Base-by-base conservation (phyloP, 2,888 invertebrate species). In the Dione vanillae region DNA sequence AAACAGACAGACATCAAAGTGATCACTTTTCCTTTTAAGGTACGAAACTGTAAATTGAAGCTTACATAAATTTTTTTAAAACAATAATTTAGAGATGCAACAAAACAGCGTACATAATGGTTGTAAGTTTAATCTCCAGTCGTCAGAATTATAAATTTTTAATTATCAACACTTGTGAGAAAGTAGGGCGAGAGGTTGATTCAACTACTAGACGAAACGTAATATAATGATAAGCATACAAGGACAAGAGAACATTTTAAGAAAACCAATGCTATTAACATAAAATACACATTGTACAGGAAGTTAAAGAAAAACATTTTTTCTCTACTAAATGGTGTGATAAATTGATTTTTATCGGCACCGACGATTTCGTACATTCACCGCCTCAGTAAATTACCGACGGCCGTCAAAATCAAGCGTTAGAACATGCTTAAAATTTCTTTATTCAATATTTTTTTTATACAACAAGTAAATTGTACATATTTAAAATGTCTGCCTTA, bases 261-360 rank as follows among this genome's bases (percentile, higher is more conserved):
- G n/a, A n/a, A n/a, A n/a, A n/a, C n/a, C n/a, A n/a, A n/a, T n/a
- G 35, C 16, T 37, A 16, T 11, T 14, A 8, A 45, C 43, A 2
- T 45, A 61, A 61, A 49, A 49, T 2, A 1, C 27, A 37, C 11
- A 56, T 16, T 16, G 37, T 56, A 56, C 56, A 37, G 37, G 11
- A 56, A 56, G 16, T 43, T 27, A 20, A 51, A 41, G 41, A 43
- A 61, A 56, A 19, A 61, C 35, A 35, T 16, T 49, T 51, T 27
- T 51, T 16, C 27, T 67, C 59, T 16, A 47, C 16, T 45, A 14
- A 56, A 51, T 59, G 27, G 27, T 66, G 67, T 61, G 51, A 61
- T 61, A 49, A 59, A 59, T 67, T 67, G 67, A 41, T 61, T 59
- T 59, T 59, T 40, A 61, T 41, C 59, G 16, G 43, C 49, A 49